Percentiles rank a stretch among this genome's conserved stretches.
phyloP scores from a whole-genome alignment of 2,888 invertebrate genomes.

The Uropetala carovei region DNA sequence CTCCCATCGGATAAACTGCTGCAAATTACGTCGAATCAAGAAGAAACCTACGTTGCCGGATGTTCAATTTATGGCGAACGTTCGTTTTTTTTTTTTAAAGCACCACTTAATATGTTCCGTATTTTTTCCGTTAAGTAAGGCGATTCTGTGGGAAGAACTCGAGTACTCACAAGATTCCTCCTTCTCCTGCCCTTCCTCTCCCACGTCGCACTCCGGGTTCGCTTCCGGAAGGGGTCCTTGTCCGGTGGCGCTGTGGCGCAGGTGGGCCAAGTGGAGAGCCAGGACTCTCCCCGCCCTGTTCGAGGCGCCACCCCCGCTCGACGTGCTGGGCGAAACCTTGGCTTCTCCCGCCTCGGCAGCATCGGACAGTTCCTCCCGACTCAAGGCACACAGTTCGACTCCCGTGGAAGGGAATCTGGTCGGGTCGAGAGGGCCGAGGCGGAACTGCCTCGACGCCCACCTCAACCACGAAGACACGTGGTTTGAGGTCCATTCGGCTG shows the following conservation, averaged over 20 bases:
- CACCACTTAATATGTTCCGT: no score
- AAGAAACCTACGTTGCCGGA: no score
- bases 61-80: no score
- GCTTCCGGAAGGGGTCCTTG: constrained; percentile 78
- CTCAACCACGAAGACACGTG: constrained; percentile 81
- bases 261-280: constrained; percentile 80
- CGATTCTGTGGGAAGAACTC: no score
- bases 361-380: constrained; percentile 80
- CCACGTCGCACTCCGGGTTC: constrained; percentile 73
- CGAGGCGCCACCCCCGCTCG: background rate
- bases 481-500: constrained; percentile 79
- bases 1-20: no score
- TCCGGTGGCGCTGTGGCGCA: constrained; percentile 80
- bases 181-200: constrained; percentile 70
- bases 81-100: no score
- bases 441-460: constrained; percentile 80
- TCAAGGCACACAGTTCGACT: constrained; percentile 79
- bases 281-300: constrained; percentile 77
- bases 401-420: constrained; percentile 79
- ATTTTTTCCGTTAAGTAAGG: no score
- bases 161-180: background rate
- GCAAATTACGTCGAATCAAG: no score
- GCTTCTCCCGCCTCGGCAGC: constrained; percentile 74
- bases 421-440: constrained; percentile 78
- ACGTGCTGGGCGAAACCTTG: background rate